A percentile compares a stretch with the other conserved stretches of the same genome.
phyloP scores from a whole-genome alignment of 2,888 invertebrate genomes.

The Salticus scenicus region DNA sequence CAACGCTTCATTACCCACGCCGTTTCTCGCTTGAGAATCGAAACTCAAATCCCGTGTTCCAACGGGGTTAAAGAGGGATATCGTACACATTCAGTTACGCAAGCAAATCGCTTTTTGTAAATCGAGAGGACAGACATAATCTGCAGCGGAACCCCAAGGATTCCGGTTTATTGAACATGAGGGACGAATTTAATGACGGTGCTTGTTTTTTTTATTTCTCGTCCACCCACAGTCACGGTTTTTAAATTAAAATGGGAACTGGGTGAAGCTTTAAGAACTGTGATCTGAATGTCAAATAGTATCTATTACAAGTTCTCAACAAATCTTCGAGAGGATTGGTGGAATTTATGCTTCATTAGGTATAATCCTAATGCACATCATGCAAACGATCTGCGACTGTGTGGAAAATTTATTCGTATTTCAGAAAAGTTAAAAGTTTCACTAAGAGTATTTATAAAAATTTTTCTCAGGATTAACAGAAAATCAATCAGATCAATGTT shows the following conservation, averaged over 20 bases:
- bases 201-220: not conserved
- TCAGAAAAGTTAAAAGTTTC: no score
- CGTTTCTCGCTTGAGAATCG: slow-evolving; percentile 20
- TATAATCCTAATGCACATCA: no score
- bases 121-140: slow-evolving; percentile 34
- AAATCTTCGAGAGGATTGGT: no score
- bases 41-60: slow-evolving; percentile 53
- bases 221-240: slow-evolving; percentile 5
- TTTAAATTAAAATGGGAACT: slow-evolving; percentile 8
- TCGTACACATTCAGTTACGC: slow-evolving; percentile 54
- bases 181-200: slow-evolving; percentile 33
- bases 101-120: slow-evolving; percentile 24
- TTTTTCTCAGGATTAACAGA: no score
- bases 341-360: no score
- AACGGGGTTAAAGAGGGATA: slow-evolving; percentile 68
- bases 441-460: no score
- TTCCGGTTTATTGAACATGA: slow-evolving; percentile 55
- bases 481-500: no score
- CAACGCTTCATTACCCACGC: slow-evolving; percentile 55
- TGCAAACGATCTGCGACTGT: no score
- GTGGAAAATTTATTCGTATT: no score
- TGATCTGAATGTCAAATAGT: not conserved
- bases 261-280: not conserved
- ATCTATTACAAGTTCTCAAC: not conserved
- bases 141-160: slow-evolving; percentile 35